Evolutionary conservation across 2,888 invertebrate genomes (phyloP).

Genomic region (Masnerella sp.): DNA sequence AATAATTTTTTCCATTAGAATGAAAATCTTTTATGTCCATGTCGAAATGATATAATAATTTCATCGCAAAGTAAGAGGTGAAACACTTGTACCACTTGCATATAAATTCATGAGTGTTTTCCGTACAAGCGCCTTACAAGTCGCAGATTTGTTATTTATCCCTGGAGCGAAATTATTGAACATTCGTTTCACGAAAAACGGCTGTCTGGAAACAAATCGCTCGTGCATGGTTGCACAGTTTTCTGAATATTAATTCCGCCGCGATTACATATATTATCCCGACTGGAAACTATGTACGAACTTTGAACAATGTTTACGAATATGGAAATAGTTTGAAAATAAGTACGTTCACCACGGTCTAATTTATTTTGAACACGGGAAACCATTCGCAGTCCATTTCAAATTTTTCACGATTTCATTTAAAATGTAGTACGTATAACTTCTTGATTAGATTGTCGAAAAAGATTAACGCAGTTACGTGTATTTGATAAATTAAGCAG

Average conservation of each 20-base stretch:
- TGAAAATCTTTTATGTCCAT: no score
- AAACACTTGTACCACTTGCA: conserved; percentile 21
- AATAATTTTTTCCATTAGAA: no score
- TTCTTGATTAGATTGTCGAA: conserved; percentile 16
- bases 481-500: conserved; percentile 30
- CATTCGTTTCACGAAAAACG: conserved; percentile 30
- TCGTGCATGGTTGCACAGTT: conserved; percentile 19
- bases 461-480: conserved; percentile 17
- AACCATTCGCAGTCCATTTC: not conserved
- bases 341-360: not conserved
- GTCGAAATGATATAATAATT: conserved; percentile 16
- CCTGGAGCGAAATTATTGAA: conserved; percentile 18
- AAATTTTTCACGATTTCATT: not conserved
- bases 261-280: conserved; percentile 19
- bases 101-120: conserved; percentile 22
- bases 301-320: conserved; percentile 13
- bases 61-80: conserved; percentile 19
- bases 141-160: conserved; percentile 24
- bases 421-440: not conserved
- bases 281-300: conserved; percentile 10
- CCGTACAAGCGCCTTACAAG: no score
- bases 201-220: conserved; percentile 25
- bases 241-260: conserved; percentile 27
- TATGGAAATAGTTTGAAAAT: conserved; percentile 1
- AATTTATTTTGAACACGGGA: not conserved